These are phyloP conservation scores for Heterotilapia buettikoferi DNA, from an alignment of 2,113 vertebrate genomes.

Conservation along the genomic window DNA sequence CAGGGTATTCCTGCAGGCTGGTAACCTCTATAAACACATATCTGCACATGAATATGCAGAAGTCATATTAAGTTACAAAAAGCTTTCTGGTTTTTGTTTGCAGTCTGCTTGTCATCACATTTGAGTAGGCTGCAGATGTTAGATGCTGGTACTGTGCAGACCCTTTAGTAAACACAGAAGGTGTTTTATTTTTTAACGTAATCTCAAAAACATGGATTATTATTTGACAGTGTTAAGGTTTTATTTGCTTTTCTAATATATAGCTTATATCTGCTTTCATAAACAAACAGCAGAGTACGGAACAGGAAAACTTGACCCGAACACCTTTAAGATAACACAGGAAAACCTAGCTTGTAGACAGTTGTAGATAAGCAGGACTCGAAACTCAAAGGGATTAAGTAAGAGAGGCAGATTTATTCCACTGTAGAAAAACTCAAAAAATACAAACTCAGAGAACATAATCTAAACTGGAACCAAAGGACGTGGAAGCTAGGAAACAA, in stretches of 20 bases:
- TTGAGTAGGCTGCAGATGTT: neutral
- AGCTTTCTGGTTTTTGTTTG: neutral
- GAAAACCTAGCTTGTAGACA: neutral
- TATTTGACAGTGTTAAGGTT: rapidly evolving
- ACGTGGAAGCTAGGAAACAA: rapidly evolving
- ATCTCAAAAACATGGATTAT: neutral
- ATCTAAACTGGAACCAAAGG: rapidly evolving
- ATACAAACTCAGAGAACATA: neutral
- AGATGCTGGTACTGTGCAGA: neutral
- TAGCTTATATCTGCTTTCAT: neutral
- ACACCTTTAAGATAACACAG: neutral
- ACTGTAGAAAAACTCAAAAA: neutral
- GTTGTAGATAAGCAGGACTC: neutral
- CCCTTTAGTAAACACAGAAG: neutral
- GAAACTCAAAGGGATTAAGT: neutral
- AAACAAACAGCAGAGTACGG: neutral
- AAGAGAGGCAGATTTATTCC: rapidly evolving
- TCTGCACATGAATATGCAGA: neutral
- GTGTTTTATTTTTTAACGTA: neutral
- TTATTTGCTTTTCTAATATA: neutral
- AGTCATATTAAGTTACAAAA: neutral
- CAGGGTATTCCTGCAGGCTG: neutral
- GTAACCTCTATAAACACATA: neutral
- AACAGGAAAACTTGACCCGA: neutral
- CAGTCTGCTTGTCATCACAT: neutral